phyloP scores from a whole-genome alignment of 2,113 vertebrate species.

The Dryoscopus gambensis region DNA sequence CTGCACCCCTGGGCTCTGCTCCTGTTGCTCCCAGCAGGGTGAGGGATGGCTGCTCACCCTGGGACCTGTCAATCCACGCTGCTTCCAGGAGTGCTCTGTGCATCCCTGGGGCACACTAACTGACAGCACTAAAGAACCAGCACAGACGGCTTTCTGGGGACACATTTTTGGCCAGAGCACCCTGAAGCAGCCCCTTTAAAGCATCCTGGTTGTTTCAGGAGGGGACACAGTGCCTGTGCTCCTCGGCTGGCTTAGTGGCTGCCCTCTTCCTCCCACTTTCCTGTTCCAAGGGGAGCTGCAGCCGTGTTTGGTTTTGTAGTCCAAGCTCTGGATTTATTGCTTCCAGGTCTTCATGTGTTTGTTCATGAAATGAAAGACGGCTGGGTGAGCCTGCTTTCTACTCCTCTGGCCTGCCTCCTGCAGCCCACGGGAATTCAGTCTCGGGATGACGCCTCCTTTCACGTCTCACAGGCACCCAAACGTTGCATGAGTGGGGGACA shows the following conservation, averaged over 20 bases:
- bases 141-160: background rate
- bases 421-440: background rate
- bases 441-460: rapidly evolving
- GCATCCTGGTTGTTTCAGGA: background rate
- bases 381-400: background rate
- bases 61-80: background rate
- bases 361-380: slow-evolving; percentile 7
- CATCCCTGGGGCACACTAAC: background rate
- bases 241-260: background rate
- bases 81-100: background rate
- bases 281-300: background rate
- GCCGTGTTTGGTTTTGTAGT: slow-evolving; percentile 22
- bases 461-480: background rate
- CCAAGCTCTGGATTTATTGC: slow-evolving; percentile 46
- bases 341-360: slow-evolving; percentile 53
- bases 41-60: background rate
- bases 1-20: background rate
- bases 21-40: background rate
- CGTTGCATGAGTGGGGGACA: rapidly evolving
- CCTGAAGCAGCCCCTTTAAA: background rate
- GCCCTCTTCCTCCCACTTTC: background rate
- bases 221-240: background rate
- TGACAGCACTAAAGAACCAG: background rate
- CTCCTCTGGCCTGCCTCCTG: background rate
- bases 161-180: background rate